Evolutionary conservation across 1,140 invertebrate genomes (phyloP).

Genomic region (Eumeta japonica): DNA sequence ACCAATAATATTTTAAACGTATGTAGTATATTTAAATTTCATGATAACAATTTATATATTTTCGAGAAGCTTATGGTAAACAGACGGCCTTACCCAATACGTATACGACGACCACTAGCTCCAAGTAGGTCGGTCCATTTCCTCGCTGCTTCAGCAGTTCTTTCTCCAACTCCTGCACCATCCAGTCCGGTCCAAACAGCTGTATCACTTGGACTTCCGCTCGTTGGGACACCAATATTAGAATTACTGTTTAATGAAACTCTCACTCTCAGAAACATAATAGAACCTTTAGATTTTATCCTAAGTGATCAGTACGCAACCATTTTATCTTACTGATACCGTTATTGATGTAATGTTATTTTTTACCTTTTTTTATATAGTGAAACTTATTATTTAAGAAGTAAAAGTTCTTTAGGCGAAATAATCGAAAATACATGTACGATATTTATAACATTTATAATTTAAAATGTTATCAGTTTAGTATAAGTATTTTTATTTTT

Average conservation of each 20-base stretch:
- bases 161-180: slow-evolving; percentile 62
- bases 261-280: not conserved
- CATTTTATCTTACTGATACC: not conserved
- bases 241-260: slow-evolving; percentile 67
- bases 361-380: too few relatives aligned
- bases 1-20: too few relatives aligned
- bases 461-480: too few relatives aligned
- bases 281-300: slow-evolving; percentile 3
- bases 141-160: slow-evolving; percentile 71
- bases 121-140: slow-evolving; percentile 73
- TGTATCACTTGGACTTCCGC: slow-evolving; percentile 75
- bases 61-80: too few relatives aligned
- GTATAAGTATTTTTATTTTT: too few relatives aligned
- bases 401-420: too few relatives aligned
- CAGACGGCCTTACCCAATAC: slow-evolving; percentile 63
- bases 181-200: slow-evolving; percentile 67
- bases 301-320: not conserved
- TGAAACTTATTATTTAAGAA: too few relatives aligned
- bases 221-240: slow-evolving; percentile 84
- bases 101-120: slow-evolving; percentile 75
- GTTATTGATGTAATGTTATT: not conserved
- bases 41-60: too few relatives aligned
- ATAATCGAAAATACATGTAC: too few relatives aligned
- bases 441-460: too few relatives aligned
- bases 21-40: too few relatives aligned